Percentiles rank a stretch among this genome's conserved stretches.
phyloP scores from a whole-genome alignment of 2,888 invertebrate genomes.

The Taenaris catops region DNA sequence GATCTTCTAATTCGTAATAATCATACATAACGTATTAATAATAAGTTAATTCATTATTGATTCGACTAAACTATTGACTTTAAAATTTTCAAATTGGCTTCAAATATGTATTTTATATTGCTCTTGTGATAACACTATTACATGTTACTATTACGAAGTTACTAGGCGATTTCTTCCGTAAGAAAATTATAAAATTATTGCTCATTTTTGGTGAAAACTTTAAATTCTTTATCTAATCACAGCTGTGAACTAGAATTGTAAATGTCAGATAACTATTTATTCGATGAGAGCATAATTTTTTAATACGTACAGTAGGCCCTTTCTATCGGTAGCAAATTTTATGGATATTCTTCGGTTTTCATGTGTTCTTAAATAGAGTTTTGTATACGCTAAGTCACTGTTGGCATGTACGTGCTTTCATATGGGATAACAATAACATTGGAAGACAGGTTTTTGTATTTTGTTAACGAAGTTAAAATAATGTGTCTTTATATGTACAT shows the following conservation, averaged over 20 bases:
- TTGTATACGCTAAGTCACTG: no score
- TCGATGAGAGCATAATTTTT: no score
- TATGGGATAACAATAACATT: no score
- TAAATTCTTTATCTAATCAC: conserved; percentile 19
- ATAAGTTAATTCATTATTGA: conserved; percentile 40
- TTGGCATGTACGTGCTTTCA: no score
- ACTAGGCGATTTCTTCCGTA: conserved; percentile 12
- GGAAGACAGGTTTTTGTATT: no score
- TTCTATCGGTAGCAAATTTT: no score
- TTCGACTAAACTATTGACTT: conserved; percentile 17
- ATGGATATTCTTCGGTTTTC: no score
- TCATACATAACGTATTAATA: conserved; percentile 60
- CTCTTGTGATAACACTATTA: conserved; percentile 1
- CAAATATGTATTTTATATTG: not conserved
- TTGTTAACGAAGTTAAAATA: no score
- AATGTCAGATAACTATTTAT: conserved; percentile 3
- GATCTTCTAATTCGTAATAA: conserved; percentile 63
- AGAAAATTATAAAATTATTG: conserved; percentile 22
- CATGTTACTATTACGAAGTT: no score
- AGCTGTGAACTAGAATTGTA: conserved; percentile 14
- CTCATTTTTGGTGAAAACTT: conserved; percentile 32
- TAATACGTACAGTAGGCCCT: no score
- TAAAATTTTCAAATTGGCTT: not conserved
- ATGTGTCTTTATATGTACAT: no score
- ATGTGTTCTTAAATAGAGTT: no score